Base-by-base conservation (phyloP, 1,140 invertebrate species). In the Pissodes strobi region DNA sequence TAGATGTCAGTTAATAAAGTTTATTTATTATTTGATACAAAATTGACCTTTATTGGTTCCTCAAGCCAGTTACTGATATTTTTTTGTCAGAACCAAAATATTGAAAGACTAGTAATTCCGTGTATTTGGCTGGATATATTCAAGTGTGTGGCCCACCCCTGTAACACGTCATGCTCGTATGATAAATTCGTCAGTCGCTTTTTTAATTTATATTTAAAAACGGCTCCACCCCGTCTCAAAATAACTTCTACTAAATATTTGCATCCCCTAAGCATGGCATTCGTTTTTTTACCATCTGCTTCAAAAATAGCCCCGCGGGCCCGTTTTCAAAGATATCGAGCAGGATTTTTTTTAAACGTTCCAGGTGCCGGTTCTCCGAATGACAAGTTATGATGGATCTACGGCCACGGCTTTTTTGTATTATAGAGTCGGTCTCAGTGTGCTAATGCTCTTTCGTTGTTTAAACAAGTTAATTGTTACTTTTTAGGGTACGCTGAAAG, bases 391-490 rank as follows among this genome's bases (percentile, higher is more conserved):
- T 62, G 59, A 62, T 62, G 30, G 59, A 62, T 62, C 25, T 27
- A 18, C 30, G 1, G 23, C 21, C 21, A 51, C 25, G 25, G 37
- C 53, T 62, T 53, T 62, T 62, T 48, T 8, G 59, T 15, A n/a
- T 62, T 43, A 49, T 49, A 34, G 21, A 23, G 17, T n/a, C n/a
- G n/a, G n/a, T n/a, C 25, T 49, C 63, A 61, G 64, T n/a, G n/a
- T 69, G 68, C 69, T 71, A 71, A 71, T 71, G 68, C 62, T 49
- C 51, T 45, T 69, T 66, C 69, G 69, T 71, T 71, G 69, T 71
- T 71, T 71, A 71, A 71, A 71, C 69, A 71, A 68, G 45, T 64
- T 67, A 69, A 71, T 71, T 71, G 69, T 71, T 68, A 64, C 64
- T 71, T 62, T 62, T 62, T 62, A 21, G 17, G 48, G 59, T 34